Conservation (phyloP, 2,888 invertebrate species). For the Eudemis profundana region DNA sequence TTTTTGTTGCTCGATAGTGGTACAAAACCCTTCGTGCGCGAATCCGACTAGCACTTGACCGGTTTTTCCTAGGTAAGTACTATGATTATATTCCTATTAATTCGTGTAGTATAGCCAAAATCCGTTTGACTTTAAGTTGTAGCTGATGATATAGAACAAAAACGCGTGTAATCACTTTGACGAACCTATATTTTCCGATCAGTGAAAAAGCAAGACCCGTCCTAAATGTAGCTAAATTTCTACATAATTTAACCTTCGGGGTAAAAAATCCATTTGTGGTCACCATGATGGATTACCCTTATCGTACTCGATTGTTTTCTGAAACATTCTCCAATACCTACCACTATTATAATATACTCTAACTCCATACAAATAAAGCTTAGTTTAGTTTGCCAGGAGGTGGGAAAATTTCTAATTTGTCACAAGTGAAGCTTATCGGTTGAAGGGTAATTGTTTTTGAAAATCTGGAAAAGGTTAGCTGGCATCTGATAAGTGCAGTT, state of each 20-base stretch:
- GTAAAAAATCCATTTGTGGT: constrained; percentile 41
- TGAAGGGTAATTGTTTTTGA: constrained; percentile 43
- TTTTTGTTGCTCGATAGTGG: too few relatives aligned
- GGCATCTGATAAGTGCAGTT: constrained; percentile 40
- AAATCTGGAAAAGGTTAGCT: constrained; percentile 41
- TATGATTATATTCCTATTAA: too few relatives aligned
- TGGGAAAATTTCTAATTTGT: constrained; percentile 41
- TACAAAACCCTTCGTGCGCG: too few relatives aligned
- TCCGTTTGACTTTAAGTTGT: too few relatives aligned
- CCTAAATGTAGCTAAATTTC: constrained; percentile 11
- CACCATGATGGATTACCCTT: constrained; percentile 43
- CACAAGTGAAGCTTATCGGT: constrained; percentile 40
- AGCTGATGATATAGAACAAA: not conserved
- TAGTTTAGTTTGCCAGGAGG: not conserved
- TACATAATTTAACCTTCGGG: constrained; percentile 33
- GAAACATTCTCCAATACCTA: constrained; percentile 28
- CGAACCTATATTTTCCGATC: too few relatives aligned
- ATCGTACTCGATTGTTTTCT: constrained; percentile 41
- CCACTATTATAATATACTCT: constrained; percentile 19
- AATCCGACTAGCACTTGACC: too few relatives aligned
- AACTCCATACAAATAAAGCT: constrained; percentile 6
- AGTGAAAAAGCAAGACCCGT: not conserved
- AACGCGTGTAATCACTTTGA: not conserved
- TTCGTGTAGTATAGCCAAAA: too few relatives aligned
- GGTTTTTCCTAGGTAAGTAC: too few relatives aligned